Conservation (phyloP, 2,797 vertebrate genomes). For the Phylloscopus collybita region DNA sequence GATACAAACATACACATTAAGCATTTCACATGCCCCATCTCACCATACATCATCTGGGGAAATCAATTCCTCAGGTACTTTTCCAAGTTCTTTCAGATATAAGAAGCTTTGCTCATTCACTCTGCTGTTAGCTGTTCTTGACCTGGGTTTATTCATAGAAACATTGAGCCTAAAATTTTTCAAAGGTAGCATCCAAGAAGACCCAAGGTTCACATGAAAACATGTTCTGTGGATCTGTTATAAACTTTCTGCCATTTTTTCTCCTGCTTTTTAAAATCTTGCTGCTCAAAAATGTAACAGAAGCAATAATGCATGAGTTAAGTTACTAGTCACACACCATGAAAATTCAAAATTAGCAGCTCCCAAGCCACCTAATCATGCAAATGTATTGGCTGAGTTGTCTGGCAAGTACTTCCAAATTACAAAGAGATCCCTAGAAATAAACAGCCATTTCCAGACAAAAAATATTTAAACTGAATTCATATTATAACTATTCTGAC, state of each 20-base stretch:
- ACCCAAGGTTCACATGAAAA: background rate
- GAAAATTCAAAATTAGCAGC: background rate
- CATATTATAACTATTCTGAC: background rate
- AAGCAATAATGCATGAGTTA: background rate
- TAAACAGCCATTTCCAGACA: constrained; percentile 9
- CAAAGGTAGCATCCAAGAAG: background rate
- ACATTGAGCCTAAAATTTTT: background rate
- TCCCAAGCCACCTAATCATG: background rate
- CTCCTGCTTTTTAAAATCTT: background rate
- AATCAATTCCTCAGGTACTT: background rate
- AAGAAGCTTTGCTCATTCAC: background rate
- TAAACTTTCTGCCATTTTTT: background rate
- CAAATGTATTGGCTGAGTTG: background rate
- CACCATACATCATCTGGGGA: background rate
- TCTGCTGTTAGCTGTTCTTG: background rate
- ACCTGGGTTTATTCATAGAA: background rate
- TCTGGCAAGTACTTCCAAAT: background rate
- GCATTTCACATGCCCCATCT: background rate
- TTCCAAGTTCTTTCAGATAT: background rate
- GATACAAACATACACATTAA: background rate
- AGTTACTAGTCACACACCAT: background rate
- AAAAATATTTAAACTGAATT: constrained; percentile 16
- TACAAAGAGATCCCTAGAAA: background rate
- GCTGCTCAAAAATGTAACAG: background rate
- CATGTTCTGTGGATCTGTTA: background rate